Percentiles rank a stretch among this genome's conserved stretches.
Evolutionary conservation across 2,113 vertebrate genomes (phyloP).

Genomic region (Pachycephala philippinensis): DNA sequence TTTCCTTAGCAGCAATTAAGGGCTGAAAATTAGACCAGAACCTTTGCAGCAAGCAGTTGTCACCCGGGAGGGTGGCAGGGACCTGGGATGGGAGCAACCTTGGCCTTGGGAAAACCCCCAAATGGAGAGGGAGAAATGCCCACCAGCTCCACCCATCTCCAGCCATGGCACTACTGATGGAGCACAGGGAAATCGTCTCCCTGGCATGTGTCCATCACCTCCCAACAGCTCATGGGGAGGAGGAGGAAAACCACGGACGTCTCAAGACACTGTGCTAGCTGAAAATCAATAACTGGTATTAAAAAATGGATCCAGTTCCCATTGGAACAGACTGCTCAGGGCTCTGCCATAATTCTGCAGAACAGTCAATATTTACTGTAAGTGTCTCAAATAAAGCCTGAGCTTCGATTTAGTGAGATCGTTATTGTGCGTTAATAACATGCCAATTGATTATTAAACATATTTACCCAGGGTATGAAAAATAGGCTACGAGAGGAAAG

Average conservation of each 20-base stretch:
- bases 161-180: neutral
- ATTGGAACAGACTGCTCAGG: constrained; percentile 59
- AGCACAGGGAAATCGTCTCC: constrained; percentile 33
- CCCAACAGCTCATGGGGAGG: constrained; percentile 10
- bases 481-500: constrained; percentile 50
- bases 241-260: constrained; percentile 25
- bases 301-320: constrained; percentile 72
- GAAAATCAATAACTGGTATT: constrained; percentile 74
- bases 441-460: constrained; percentile 74
- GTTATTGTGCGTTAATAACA: constrained; percentile 73
- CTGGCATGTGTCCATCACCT: constrained; percentile 20
- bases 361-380: constrained; percentile 74
- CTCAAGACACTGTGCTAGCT: constrained; percentile 48
- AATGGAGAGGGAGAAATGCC: neutral
- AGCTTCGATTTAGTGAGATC: constrained; percentile 70
- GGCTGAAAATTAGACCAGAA: constrained; percentile 44
- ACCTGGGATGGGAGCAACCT: neutral
- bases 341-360: constrained; percentile 71
- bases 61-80: neutral
- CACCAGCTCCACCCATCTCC: neutral
- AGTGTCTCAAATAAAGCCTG: constrained; percentile 71
- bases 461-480: constrained; percentile 71
- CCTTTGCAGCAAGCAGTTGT: neutral
- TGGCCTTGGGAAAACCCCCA: neutral
- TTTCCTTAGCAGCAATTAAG: constrained; percentile 43